A percentile compares a stretch with the other conserved stretches of the same genome.
Evolutionary conservation across 2,888 invertebrate genomes (phyloP).

Genomic region (Cerceris ruficornis): DNA sequence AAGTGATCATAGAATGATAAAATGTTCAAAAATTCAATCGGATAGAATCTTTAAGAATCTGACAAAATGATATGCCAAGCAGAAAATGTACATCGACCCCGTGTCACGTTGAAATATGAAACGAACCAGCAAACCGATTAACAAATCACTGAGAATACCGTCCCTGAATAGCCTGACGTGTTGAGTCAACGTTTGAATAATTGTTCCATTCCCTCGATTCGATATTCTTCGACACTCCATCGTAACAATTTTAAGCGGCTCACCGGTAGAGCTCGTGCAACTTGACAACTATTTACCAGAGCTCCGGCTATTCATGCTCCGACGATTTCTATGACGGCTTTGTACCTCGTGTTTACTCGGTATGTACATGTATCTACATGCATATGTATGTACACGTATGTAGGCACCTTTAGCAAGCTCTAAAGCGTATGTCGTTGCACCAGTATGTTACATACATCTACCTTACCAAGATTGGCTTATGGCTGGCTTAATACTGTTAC

Average conservation of each 20-base stretch:
- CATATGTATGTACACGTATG: not conserved
- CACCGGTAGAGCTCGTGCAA: not conserved
- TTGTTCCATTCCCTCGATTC: not conserved
- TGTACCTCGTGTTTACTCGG: not conserved
- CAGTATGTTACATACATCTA: not conserved
- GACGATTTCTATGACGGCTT: slow-evolving; percentile 1
- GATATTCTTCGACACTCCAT: not conserved
- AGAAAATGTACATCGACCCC: no score
- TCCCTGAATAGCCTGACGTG: no score
- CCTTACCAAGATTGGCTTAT: slow-evolving; percentile 36
- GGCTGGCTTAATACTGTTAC: slow-evolving; percentile 26
- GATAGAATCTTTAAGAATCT: no score
- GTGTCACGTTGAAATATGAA: no score
- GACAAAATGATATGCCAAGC: no score
- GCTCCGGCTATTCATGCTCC: not conserved
- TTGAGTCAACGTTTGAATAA: not conserved
- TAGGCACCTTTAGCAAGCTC: not conserved
- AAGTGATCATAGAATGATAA: no score
- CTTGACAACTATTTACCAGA: not conserved
- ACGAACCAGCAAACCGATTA: no score
- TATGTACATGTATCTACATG: not conserved
- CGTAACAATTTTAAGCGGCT: not conserved
- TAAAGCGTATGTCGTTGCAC: not conserved
- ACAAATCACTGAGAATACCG: no score
- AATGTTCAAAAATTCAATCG: no score